Percentiles rank a stretch among this genome's conserved stretches.
Evolutionary conservation across 2,888 invertebrate genomes (phyloP).

Genomic region (Microchrysa polita): DNA sequence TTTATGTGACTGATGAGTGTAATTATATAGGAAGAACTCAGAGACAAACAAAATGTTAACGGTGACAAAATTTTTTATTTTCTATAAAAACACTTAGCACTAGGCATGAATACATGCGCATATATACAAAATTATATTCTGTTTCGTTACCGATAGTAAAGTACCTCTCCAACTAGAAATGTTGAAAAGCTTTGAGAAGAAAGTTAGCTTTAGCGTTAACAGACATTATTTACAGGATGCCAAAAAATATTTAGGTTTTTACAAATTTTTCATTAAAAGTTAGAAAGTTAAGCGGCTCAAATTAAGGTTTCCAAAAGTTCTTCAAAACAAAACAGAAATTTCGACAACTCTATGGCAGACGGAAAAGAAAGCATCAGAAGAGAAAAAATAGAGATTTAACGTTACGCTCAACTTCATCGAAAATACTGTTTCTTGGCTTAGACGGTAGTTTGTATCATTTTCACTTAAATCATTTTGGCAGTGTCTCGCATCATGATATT

Average conservation of each 20-base stretch:
- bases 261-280: background rate
- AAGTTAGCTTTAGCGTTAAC: background rate
- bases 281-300: conserved; percentile 32
- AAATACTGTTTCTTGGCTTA: conserved; percentile 48
- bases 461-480: conserved; percentile 47
- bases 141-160: conserved; percentile 31
- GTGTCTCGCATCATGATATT: conserved; percentile 45
- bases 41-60: conserved; percentile 55
- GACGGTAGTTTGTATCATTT: conserved; percentile 45
- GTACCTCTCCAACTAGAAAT: conserved; percentile 36
- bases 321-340: conserved; percentile 13
- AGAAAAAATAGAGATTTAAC: conserved; percentile 22
- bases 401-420: conserved; percentile 48
- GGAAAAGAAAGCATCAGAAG: conserved; percentile 7
- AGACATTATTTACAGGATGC: background rate
- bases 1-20: no score
- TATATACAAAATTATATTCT: conserved; percentile 61
- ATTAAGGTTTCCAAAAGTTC: conserved; percentile 4
- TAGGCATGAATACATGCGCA: conserved; percentile 50
- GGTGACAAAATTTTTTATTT: conserved; percentile 65
- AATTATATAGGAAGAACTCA: conserved; percentile 43
- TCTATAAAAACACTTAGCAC: conserved; percentile 53
- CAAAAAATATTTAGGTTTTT: background rate
- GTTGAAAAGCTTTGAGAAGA: conserved; percentile 11
- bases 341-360: background rate